These are phyloP conservation scores for Xerus inauris DNA, from an alignment of 2,113 vertebrate genomes.

Conservation along the genomic window DNA sequence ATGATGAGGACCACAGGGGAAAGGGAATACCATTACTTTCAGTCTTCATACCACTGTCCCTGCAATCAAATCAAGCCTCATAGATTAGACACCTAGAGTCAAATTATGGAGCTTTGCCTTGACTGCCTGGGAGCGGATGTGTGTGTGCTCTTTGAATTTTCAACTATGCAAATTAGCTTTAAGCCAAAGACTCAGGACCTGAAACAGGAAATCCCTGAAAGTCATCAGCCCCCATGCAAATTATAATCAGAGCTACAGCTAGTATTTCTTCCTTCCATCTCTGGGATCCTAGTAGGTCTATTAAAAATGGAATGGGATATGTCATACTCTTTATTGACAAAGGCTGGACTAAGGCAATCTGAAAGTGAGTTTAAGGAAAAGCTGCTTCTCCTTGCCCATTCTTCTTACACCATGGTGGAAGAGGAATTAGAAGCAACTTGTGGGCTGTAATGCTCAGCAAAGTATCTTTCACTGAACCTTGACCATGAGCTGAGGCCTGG, in stretches of 20 bases:
- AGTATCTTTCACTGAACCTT: constrained; percentile 12
- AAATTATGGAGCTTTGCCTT: neutral
- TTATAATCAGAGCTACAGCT: constrained; percentile 14
- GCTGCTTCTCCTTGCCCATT: neutral
- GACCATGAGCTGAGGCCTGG: neutral
- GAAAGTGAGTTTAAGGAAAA: constrained; percentile 6
- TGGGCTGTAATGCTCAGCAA: neutral
- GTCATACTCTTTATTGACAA: constrained; percentile 4
- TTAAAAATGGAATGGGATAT: neutral
- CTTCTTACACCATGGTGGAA: neutral
- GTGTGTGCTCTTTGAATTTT: neutral
- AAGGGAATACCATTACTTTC: neutral
- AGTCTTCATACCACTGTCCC: neutral
- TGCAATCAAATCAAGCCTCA: neutral
- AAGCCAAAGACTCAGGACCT: neutral
- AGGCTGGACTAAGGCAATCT: neutral
- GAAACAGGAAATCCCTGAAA: constrained; percentile 23
- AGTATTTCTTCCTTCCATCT: constrained; percentile 15
- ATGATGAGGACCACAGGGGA: neutral
- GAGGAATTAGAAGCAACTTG: neutral
- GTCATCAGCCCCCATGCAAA: neutral
- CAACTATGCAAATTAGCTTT: neutral
- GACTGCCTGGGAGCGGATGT: neutral
- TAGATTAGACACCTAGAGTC: constrained; percentile 22
- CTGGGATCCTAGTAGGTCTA: neutral